Evolutionary conservation across 1,140 invertebrate genomes (phyloP), one percentile per base, ranked within the genome.

Genomic region (Hypsibius dujardini): DNA sequence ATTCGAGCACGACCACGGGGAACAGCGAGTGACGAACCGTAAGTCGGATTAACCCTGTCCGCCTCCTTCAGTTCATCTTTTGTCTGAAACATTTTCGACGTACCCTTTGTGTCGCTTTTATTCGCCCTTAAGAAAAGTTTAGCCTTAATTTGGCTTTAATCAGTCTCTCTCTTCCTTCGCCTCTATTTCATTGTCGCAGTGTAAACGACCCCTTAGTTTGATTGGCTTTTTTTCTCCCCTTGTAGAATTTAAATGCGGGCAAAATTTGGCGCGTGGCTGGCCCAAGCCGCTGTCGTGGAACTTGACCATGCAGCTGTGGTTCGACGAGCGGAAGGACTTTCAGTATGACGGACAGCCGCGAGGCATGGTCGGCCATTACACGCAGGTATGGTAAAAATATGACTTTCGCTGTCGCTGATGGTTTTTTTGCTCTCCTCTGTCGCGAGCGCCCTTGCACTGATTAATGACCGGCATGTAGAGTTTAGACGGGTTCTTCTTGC

Each of bases 201-300:
- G n/a, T n/a, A n/a, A n/a, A n/a, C n/a, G n/a, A n/a, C n/a, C n/a
- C 50, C 7, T 56, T n/a, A n/a, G 50, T 7, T n/a, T 56, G n/a
- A 56, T n/a, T 7, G 50, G 7, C 7, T n/a, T 56, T 56, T 7
- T 56, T 7, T n/a, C n/a, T 56, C n/a, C 50, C n/a, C 3, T 67
- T 67, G 62, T 42, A 67, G 62, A 67, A 67, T 67, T 67, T 67
- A 67, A 67, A 67, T 67, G 62, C 62, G 62, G 62, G 12, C 62
- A 67, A 42, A 67, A 67, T 42, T 42, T 67, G 62, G 62, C 62
- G 45, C 62, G 62, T 67, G 7, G 7, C 7, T 67, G 62, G 62
- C 62, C 62, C 42, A 67, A 67, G 42, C 62, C 62, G 42, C 7
- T 67, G 62, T 14, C 7, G 7, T 67, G 62, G 62, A 67, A 67